Conservation (phyloP, 2,888 invertebrate genomes). For the Oxyscelio sp. region DNA sequence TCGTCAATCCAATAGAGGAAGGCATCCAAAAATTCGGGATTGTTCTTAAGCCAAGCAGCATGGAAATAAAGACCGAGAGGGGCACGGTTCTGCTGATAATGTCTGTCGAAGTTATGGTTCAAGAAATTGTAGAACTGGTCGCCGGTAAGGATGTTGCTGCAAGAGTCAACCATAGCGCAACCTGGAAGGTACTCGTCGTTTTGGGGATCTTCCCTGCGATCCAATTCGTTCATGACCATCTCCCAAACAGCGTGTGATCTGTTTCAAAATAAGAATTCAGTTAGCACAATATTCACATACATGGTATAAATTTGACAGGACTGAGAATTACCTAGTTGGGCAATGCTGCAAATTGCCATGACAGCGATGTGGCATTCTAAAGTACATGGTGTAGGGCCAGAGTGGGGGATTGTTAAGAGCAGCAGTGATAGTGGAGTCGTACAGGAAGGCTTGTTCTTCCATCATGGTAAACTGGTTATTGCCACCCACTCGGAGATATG, state of each 20-base stretch:
- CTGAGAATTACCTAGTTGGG: conserved; percentile 96
- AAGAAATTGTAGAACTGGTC: conserved; percentile 96
- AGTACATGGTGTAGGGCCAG: conserved; percentile 99
- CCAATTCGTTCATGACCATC: conserved; percentile 98
- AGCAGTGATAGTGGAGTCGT: conserved; percentile 98
- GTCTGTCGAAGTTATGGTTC: conserved; percentile 98
- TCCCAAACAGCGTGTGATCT: conserved; percentile 98
- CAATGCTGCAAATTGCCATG: conserved; percentile 97
- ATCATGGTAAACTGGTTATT: conserved; percentile 99
- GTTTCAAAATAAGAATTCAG: no score
- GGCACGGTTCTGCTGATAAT: conserved; percentile 97
- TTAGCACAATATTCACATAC: no score
- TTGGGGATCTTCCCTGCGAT: conserved; percentile 97
- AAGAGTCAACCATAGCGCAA: conserved; percentile 98
- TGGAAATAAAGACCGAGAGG: conserved; percentile 98
- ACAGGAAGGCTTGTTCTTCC: conserved; percentile 98
- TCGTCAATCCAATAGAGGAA: conserved; percentile 98
- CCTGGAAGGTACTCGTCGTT: conserved; percentile 97
- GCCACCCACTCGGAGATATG: conserved; percentile 96
- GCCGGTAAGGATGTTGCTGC: conserved; percentile 96
- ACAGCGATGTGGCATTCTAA: conserved; percentile 98
- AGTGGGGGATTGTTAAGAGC: conserved; percentile 96
- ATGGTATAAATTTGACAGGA: no score
- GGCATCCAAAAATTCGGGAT: conserved; percentile 97
- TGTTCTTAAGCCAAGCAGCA: conserved; percentile 98